Percentiles rank a stretch among this genome's conserved stretches.
phyloP scores from a whole-genome alignment of 2,113 vertebrate genomes.

The Gadus macrocephalus region DNA sequence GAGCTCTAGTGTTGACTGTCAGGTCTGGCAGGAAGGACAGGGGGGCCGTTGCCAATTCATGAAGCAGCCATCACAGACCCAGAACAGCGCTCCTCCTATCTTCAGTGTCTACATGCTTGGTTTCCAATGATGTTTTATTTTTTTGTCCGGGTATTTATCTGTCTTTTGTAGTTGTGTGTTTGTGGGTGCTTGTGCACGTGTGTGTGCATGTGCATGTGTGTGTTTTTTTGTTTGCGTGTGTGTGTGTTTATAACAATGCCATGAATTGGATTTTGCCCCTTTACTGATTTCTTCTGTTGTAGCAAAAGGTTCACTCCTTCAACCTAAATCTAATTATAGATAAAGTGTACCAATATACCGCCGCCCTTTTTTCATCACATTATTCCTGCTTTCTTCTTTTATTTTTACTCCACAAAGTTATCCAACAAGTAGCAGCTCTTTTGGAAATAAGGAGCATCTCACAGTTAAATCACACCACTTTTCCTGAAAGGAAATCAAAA shows the following conservation, averaged over 20 bases:
- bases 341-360: too few species aligned
- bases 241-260: background rate
- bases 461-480: too few species aligned
- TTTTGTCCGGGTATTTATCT: slow-evolving; percentile 11
- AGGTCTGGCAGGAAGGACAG: slow-evolving; percentile 48
- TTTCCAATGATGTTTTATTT: background rate
- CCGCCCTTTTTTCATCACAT: too few species aligned
- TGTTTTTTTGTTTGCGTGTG: slow-evolving; percentile 8
- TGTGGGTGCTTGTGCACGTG: background rate
- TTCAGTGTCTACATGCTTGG: slow-evolving; percentile 28
- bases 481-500: too few species aligned
- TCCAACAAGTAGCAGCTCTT: too few species aligned
- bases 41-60: slow-evolving; percentile 56
- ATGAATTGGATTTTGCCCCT: too few species aligned
- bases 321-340: too few species aligned
- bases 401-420: too few species aligned
- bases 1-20: slow-evolving; percentile 43
- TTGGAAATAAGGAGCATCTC: too few species aligned
- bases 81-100: slow-evolving; percentile 48
- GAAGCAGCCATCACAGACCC: slow-evolving; percentile 54
- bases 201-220: background rate
- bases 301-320: too few species aligned
- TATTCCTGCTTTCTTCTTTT: too few species aligned
- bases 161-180: slow-evolving; percentile 6
- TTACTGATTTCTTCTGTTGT: too few species aligned